Percentiles rank a stretch among this genome's conserved stretches.
Conservation (phyloP, 2,797 vertebrate species). For the Garrulus glandarius region DNA sequence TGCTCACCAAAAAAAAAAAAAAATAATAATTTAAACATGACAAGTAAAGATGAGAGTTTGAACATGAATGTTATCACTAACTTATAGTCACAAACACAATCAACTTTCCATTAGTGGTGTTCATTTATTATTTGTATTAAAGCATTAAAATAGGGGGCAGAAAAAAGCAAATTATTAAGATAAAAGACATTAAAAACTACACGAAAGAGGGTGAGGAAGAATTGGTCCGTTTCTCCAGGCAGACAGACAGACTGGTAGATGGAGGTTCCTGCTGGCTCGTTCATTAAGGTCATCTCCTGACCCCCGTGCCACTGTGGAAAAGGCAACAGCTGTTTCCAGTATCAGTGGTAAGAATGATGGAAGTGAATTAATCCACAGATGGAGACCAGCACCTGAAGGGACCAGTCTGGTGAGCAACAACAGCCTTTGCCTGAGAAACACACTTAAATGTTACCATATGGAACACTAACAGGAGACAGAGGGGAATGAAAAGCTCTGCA, state of each 20-base stretch:
- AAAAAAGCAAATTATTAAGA: neutral
- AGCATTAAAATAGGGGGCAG: neutral
- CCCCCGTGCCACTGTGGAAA: conserved; percentile 12
- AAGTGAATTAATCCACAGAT: conserved; percentile 62
- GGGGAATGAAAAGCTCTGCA: conserved; percentile 22
- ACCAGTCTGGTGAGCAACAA: conserved; percentile 45
- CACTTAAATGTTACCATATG: conserved; percentile 63
- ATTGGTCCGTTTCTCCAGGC: neutral
- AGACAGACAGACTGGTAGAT: conserved; percentile 4
- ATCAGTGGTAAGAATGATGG: conserved; percentile 56
- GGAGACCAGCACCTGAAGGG: conserved; percentile 65
- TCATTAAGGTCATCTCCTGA: conserved; percentile 64
- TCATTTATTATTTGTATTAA: neutral
- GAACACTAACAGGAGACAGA: conserved; percentile 53
- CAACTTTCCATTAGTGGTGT: neutral
- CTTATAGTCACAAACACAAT: neutral
- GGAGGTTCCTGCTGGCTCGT: neutral
- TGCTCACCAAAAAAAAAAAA: neutral
- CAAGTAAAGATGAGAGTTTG: neutral
- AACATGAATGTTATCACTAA: neutral
- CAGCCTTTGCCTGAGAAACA: conserved; percentile 23
- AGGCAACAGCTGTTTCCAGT: conserved; percentile 68
- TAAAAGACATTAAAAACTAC: neutral
- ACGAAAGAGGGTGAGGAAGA: neutral
- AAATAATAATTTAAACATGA: neutral